Evolutionary conservation across 2,888 invertebrate genomes (phyloP).

Genomic region (Fragum whitleyi): DNA sequence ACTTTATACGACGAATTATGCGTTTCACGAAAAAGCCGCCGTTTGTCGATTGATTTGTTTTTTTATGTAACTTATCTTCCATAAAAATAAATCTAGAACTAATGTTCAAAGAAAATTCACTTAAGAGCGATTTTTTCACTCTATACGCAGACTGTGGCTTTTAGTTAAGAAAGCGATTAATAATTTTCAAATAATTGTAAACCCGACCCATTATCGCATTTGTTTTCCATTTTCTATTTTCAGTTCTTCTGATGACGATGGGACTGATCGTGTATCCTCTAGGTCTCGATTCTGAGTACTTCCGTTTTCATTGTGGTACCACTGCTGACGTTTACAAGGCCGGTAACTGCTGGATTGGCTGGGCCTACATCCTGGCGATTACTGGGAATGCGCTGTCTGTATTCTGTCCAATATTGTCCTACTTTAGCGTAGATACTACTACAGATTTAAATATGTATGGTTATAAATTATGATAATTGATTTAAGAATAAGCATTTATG

Average conservation of each 20-base stretch:
- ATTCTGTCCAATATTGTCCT: constrained; percentile 85
- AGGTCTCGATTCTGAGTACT: constrained; percentile 85
- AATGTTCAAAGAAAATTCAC: no score
- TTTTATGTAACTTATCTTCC: no score
- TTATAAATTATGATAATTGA: constrained; percentile 25
- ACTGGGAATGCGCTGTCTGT: constrained; percentile 84
- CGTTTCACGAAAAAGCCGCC: no score
- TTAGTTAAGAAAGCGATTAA: no score
- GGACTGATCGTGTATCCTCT: constrained; percentile 85
- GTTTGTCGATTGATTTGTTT: no score
- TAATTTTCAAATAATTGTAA: no score
- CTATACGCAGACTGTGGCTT: no score
- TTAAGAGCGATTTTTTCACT: no score
- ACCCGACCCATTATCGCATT: no score
- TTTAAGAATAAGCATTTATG: not conserved
- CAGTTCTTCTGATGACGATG: constrained; percentile 85
- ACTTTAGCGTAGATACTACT: constrained; percentile 53
- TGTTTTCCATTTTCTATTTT: constrained; percentile 74
- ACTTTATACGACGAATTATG: no score
- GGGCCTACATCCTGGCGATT: constrained; percentile 85
- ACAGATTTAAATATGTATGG: constrained; percentile 13
- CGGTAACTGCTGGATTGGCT: constrained; percentile 85
- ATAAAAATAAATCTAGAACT: no score
- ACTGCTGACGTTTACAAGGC: constrained; percentile 78
- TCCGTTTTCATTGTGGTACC: constrained; percentile 83